phyloP scores from a whole-genome alignment of 2,113 vertebrate genomes.

The Emydura subglobosa region DNA sequence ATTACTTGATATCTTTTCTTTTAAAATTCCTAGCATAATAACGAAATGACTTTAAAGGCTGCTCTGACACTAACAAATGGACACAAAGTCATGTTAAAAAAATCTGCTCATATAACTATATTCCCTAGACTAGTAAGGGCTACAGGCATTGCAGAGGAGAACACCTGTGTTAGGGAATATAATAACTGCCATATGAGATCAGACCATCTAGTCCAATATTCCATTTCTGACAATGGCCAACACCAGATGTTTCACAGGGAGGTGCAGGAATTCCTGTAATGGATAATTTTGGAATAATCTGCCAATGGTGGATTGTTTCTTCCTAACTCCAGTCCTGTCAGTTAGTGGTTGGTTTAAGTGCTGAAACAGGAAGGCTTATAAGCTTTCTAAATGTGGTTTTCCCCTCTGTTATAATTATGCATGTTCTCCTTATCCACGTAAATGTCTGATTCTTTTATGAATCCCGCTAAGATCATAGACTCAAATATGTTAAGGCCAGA shows the following conservation, averaged over 20 bases:
- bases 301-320: neutral
- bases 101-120: neutral
- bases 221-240: neutral
- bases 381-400: neutral
- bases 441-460: neutral
- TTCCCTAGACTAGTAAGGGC: neutral
- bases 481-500: neutral
- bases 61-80: slow-evolving; percentile 42
- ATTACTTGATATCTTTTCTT: neutral
- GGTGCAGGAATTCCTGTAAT: neutral
- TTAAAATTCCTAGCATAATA: slow-evolving; percentile 6
- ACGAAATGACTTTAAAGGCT: neutral
- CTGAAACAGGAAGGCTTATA: no score
- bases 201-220: neutral
- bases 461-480: neutral
- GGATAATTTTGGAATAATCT: neutral
- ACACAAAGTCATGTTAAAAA: slow-evolving; percentile 38
- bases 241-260: neutral
- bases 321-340: neutral
- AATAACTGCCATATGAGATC: neutral
- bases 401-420: neutral
- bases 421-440: neutral
- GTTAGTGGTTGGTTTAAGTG: neutral
- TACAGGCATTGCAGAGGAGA: neutral
- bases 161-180: neutral